Conservation (phyloP, 2,113 vertebrate species). For the Aptenodytes patagonicus region DNA sequence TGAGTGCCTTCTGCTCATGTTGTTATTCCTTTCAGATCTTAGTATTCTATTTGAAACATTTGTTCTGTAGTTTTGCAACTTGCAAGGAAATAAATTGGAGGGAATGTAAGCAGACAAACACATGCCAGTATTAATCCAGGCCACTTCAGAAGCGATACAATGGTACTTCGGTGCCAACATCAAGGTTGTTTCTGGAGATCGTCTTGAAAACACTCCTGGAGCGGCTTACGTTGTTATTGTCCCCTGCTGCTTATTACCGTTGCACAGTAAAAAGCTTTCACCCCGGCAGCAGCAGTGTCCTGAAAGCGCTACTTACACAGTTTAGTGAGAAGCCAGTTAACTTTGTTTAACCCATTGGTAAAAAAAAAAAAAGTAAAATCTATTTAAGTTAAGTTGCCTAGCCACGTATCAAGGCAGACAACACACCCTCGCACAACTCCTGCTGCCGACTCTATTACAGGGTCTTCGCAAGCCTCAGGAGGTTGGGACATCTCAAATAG, state of each 20-base stretch:
- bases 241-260: neutral
- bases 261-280: neutral
- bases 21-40: neutral
- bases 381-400: neutral
- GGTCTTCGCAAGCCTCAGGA: neutral
- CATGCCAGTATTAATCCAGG: neutral
- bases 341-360: neutral
- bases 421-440: rapidly evolving
- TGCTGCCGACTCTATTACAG: neutral
- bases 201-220: neutral
- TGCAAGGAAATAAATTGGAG: neutral
- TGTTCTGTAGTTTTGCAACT: neutral
- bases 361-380: neutral
- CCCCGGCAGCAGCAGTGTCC: rapidly evolving
- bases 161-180: rapidly evolving
- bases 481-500: neutral
- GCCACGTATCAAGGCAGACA: too few species aligned
- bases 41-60: neutral
- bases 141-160: neutral
- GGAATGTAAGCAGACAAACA: neutral
- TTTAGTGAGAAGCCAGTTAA: neutral
- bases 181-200: neutral
- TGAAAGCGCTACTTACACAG: neutral
- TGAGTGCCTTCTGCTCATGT: neutral
- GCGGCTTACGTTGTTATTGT: neutral